Base-by-base conservation (phyloP, 2,797 vertebrate species). In the Clarias fuscus region DNA sequence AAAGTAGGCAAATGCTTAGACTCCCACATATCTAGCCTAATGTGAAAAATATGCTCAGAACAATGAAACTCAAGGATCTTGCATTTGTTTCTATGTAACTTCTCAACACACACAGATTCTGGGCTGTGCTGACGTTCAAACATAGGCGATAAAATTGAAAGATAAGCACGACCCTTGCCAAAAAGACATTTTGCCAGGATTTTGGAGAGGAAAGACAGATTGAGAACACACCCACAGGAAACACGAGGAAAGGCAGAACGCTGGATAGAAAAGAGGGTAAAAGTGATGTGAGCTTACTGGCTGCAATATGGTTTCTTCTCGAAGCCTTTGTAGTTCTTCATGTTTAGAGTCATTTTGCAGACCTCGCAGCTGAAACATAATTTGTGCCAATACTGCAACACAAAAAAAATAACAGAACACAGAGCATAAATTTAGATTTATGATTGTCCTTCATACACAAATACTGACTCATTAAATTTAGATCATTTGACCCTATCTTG, bases 311-410 rank as follows among this genome's bases (percentile, higher is more conserved):
- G 98, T 91, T 96, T 99, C 96, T 99, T 99, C 91, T 99, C 97
- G 3, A 99, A 99, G 92, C 98, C 98, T 95, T 99, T 99, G 96
- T 99, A 99, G 96, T 97, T 99, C 80, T 96, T 98, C 98, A 99
- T 99, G 93, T 99, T 99, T 84, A 99, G 94, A 58, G 98, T 97
- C 98, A 99, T 98, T 94, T 98, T 99, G 96, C 98, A 99, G 43
- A 95, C 97, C 92, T 99, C 98, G 56, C 98, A 99, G 93, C 97
- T 98, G 96, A 99, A 99, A 87, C 98, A 99, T 81, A 97, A 96
- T 93, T 99, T 99, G 92, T 99, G 98, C 98, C 98, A 99, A 90
- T 95, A 97, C 98, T 97, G 93, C n/a, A 82, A 84, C 33, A 89
- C 33, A 78, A 56, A 8, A 78, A 56, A 8, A 68, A 85, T 20